Evolutionary conservation across 2,113 vertebrate genomes (phyloP).

Genomic region (Butorides virescens): DNA sequence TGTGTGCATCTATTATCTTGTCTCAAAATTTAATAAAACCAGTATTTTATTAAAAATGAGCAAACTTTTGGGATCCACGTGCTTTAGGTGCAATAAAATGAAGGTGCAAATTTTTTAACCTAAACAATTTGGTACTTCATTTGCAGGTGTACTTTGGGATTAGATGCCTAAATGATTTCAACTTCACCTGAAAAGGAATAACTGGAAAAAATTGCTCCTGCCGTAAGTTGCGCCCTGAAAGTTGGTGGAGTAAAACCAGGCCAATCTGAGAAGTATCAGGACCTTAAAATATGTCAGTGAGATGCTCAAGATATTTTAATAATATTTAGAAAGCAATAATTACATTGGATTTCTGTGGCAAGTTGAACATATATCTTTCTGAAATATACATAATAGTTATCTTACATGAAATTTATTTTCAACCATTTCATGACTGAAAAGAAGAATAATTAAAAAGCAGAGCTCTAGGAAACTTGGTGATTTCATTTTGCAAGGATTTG

Average conservation of each 20-base stretch:
- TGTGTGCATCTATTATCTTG: background rate
- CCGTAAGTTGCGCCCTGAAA: background rate
- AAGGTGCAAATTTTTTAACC: background rate
- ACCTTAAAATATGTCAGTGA: background rate
- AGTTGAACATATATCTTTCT: background rate
- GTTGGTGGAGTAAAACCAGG: background rate
- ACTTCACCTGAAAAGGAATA: background rate
- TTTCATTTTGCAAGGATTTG: conserved; percentile 24
- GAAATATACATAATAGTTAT: background rate
- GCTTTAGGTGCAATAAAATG: background rate
- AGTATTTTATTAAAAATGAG: background rate
- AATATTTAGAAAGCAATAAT: conserved; percentile 3
- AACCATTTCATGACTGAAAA: background rate
- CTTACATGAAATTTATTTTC: conserved; percentile 14
- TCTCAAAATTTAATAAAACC: background rate
- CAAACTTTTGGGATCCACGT: background rate
- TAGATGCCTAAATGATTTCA: background rate
- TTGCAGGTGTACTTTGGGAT: background rate
- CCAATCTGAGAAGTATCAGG: background rate
- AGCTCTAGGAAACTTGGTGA: conserved; percentile 1
- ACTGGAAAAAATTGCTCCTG: background rate
- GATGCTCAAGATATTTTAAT: background rate
- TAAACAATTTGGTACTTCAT: background rate
- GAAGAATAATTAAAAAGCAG: conserved; percentile 8
- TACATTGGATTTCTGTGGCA: background rate